phyloP scores from a whole-genome alignment of 2,797 vertebrate species.

The Mastacembelus armatus region DNA sequence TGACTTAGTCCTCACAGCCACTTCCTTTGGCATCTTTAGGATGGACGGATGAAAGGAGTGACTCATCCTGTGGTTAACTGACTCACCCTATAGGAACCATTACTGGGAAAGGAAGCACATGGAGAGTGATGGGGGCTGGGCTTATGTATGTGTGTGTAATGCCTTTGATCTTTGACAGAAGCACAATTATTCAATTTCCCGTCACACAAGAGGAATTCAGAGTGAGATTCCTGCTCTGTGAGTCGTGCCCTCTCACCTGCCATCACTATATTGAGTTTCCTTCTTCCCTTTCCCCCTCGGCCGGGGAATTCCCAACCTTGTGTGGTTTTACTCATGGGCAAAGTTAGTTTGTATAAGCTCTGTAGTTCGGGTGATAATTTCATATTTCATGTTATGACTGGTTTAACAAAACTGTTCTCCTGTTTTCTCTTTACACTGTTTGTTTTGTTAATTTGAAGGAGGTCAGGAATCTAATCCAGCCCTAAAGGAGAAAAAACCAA shows the following conservation, averaged over 20 bases:
- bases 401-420: slow-evolving; percentile 8
- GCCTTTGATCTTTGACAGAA: slow-evolving; percentile 42
- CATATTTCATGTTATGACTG: slow-evolving; percentile 13
- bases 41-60: slow-evolving; percentile 51
- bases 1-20: slow-evolving; percentile 58
- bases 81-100: slow-evolving; percentile 61
- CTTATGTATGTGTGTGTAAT: slow-evolving; percentile 3
- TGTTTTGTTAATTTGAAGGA: slow-evolving; percentile 8
- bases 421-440: slow-evolving; percentile 12
- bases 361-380: slow-evolving; percentile 32
- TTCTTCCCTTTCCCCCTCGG: slow-evolving; percentile 35
- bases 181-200: slow-evolving; percentile 60
- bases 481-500: background rate
- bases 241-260: slow-evolving; percentile 74
- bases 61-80: slow-evolving; percentile 72
- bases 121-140: slow-evolving; percentile 15
- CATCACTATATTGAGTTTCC: slow-evolving; percentile 67
- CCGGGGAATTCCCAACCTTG: slow-evolving; percentile 62
- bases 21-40: slow-evolving; percentile 47
- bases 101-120: slow-evolving; percentile 53
- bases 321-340: slow-evolving; percentile 41
- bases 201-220: slow-evolving; percentile 68
- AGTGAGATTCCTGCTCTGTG: slow-evolving; percentile 63
- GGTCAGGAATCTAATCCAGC: slow-evolving; percentile 9
- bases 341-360: slow-evolving; percentile 40